Evolutionary conservation across 2,797 vertebrate genomes (phyloP).

Genomic region (Anguilla marmorata): DNA sequence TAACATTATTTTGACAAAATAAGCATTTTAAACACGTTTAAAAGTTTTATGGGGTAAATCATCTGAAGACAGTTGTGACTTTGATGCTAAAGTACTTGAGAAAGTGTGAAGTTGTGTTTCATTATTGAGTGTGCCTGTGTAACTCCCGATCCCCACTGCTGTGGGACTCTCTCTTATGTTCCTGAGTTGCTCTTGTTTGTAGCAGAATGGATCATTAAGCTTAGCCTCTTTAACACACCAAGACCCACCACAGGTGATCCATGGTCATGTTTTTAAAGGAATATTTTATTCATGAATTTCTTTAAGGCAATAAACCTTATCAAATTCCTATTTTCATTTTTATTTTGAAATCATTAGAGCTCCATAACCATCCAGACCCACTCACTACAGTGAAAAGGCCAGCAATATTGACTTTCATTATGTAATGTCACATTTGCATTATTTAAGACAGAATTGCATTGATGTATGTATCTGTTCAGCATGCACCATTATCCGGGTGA

Average conservation of each 20-base stretch:
- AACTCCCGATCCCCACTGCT: no score
- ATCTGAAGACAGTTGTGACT: no score
- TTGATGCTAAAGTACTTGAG: no score
- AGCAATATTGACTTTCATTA: neutral
- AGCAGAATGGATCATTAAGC: neutral
- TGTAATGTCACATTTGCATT: neutral
- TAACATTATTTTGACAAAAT: no score
- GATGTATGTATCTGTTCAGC: neutral
- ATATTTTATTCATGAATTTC: conserved; percentile 51
- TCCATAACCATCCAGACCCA: neutral
- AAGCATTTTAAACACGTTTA: no score
- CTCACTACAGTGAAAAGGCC: no score
- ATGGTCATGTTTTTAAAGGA: neutral
- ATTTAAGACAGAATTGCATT: neutral
- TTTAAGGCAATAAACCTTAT: conserved; percentile 68
- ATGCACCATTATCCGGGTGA: neutral
- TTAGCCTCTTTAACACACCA: conserved; percentile 12
- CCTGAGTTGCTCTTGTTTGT: neutral
- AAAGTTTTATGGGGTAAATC: no score
- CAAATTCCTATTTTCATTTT: conserved; percentile 37
- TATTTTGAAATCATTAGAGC: neutral
- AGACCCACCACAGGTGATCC: conserved; percentile 47
- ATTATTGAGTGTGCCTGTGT: no score
- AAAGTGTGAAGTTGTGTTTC: no score
- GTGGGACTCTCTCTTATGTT: neutral